Conservation (phyloP, 2,797 vertebrate species). For the Sebastes kiyomatsui region DNA sequence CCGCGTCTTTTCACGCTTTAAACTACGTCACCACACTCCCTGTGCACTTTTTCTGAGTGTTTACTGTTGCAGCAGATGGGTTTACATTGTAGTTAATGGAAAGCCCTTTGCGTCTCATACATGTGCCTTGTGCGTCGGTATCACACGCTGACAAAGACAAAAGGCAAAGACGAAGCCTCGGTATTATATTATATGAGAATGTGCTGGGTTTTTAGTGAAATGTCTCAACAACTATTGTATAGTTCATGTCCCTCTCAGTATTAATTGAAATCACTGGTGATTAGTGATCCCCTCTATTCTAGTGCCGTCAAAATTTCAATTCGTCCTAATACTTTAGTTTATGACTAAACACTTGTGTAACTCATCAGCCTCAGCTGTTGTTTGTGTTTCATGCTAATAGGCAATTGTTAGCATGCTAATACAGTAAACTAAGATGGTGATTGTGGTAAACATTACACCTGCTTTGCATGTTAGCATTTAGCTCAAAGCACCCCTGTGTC, state of each 20-base stretch:
- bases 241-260: background rate
- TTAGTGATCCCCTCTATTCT: background rate
- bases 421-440: background rate
- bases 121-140: no score
- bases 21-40: background rate
- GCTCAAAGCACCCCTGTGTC: background rate
- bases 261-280: background rate
- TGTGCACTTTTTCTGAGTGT: accelerated
- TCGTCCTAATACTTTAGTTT: background rate
- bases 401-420: background rate
- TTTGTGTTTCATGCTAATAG: no score
- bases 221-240: background rate
- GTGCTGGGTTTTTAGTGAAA: background rate
- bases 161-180: no score
- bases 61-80: accelerated
- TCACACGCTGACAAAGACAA: no score
- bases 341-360: background rate
- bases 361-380: background rate
- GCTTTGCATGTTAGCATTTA: background rate
- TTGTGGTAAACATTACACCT: background rate
- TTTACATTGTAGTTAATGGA: no score
- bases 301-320: background rate
- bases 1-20: background rate
- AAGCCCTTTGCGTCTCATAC: no score
- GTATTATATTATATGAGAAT: no score